phyloP scores from a whole-genome alignment of 2,888 invertebrate genomes.

The Onthophagus sagittarius region DNA sequence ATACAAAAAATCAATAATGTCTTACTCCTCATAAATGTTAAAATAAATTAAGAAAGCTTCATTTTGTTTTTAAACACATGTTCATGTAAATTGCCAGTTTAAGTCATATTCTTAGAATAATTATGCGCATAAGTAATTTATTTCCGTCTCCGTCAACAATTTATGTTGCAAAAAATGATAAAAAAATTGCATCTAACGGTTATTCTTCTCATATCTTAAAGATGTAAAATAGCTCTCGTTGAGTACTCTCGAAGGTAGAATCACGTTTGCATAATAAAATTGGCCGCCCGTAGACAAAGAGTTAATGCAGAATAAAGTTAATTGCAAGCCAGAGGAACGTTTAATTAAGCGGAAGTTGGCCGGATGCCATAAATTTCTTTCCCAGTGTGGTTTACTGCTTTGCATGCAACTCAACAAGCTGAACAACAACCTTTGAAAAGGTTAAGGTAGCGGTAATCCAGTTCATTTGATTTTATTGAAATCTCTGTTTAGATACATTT shows the following conservation, averaged over 20 bases:
- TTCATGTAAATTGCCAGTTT: too few species aligned
- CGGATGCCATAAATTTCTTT: constrained; percentile 5
- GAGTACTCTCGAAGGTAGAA: background rate
- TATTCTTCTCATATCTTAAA: background rate
- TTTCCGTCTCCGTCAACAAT: background rate
- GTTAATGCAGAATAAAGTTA: background rate
- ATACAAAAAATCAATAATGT: too few species aligned
- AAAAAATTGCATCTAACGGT: background rate
- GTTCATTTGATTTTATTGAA: background rate
- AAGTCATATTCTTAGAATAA: background rate
- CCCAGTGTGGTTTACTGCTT: constrained; percentile 1
- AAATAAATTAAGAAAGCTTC: too few species aligned
- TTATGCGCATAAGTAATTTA: background rate
- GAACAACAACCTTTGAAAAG: background rate
- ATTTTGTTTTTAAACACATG: too few species aligned
- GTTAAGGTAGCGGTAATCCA: background rate
- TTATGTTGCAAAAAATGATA: background rate
- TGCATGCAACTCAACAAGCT: background rate
- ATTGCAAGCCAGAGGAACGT: background rate
- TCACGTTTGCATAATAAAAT: background rate
- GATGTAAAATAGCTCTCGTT: background rate
- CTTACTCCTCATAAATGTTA: too few species aligned
- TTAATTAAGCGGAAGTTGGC: constrained; percentile 4
- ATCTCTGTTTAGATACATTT: too few species aligned
- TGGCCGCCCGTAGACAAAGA: background rate